Conservation (phyloP, 2,797 vertebrate species). For the Valencia hispanica region DNA sequence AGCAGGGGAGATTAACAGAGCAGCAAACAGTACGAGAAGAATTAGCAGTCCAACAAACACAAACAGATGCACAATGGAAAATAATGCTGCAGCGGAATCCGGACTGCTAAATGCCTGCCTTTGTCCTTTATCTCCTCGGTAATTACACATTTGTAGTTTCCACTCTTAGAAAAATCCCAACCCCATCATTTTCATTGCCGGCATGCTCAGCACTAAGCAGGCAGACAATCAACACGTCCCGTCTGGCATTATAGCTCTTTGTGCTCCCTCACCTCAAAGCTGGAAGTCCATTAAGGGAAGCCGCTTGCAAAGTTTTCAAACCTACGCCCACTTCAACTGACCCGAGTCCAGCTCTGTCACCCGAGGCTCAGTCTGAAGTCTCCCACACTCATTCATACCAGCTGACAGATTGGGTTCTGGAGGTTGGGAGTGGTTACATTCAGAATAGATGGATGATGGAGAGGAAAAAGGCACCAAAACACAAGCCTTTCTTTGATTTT, state of each 20-base stretch:
- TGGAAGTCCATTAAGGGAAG: conserved; percentile 45
- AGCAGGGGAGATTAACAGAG: conserved; percentile 33
- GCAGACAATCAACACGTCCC: conserved; percentile 64
- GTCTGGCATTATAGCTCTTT: conserved; percentile 63
- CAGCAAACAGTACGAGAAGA: conserved; percentile 32
- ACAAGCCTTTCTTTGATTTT: conserved; percentile 63
- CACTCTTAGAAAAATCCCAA: conserved; percentile 52
- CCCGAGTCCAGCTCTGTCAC: conserved; percentile 38
- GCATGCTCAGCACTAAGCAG: conserved; percentile 33
- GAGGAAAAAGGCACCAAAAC: conserved; percentile 44
- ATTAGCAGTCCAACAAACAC: conserved; percentile 48
- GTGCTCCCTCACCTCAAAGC: conserved; percentile 36
- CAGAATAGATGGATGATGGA: conserved; percentile 57
- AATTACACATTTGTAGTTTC: conserved; percentile 57
- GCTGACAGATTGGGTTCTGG: conserved; percentile 58
- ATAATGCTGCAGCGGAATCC: conserved; percentile 32
- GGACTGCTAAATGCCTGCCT: conserved; percentile 37
- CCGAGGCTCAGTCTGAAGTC: conserved; percentile 34
- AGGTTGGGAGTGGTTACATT: conserved; percentile 56
- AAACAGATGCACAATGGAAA: conserved; percentile 40
- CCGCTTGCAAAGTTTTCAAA: conserved; percentile 41
- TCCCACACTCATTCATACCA: conserved; percentile 54
- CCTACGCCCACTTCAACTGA: conserved; percentile 46
- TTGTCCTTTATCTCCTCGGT: conserved; percentile 56
- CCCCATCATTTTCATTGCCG: conserved; percentile 52